Base-by-base conservation (phyloP, 53 echinoderm and acorn worm species). In the Echinometra lucunter region DNA sequence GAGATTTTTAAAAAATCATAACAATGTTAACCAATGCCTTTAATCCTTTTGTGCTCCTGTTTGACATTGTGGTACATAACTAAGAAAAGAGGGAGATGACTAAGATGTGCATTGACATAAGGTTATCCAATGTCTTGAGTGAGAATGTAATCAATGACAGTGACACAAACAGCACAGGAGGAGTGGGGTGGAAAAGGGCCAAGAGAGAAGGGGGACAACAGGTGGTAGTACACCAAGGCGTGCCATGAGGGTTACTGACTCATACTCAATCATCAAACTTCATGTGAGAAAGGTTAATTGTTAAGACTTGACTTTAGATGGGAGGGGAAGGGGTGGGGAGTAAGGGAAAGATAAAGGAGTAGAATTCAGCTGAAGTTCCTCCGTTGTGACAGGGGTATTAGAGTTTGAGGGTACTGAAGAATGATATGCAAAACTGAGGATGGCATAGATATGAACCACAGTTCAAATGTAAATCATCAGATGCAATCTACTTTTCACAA, bases 171-270 rank as follows among this genome's bases (percentile, higher is more conserved):
- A 58, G 6, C 27, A 30, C 12, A 45, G 88, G 88, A 57, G 21
- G 19, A 37, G 37, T 35, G 58, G 89, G 38, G 89, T 45, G 49
- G 89, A 89, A 60, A 60, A 89, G 89, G 40, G 89, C 89, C 89
- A 60, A 40, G 89, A 40, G 60, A 40, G 37, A 58, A 89, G 23
- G 58, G 55, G 88, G 56, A 7, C 37, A 89, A 89, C 89, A 89
- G 89, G 89, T 89, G 89, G 85, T 23, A 37, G 57, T 30, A 58
- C 37, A 58, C 89, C 38, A 37, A 89, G 57, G 40, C 37, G 58
- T 60, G 35, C 37, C 89, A 57, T 30, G 2, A 58, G 60, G 89
- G 89, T 35, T 35, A 21, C 89, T 89, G 89, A 89, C 58, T 89
- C 89, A 89, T 35, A 57, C 89, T 60, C 38, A 17, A 89, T 58